Evolutionary conservation across 1,140 invertebrate species (phyloP).

Genomic region (Leptinotarsa lineolata): DNA sequence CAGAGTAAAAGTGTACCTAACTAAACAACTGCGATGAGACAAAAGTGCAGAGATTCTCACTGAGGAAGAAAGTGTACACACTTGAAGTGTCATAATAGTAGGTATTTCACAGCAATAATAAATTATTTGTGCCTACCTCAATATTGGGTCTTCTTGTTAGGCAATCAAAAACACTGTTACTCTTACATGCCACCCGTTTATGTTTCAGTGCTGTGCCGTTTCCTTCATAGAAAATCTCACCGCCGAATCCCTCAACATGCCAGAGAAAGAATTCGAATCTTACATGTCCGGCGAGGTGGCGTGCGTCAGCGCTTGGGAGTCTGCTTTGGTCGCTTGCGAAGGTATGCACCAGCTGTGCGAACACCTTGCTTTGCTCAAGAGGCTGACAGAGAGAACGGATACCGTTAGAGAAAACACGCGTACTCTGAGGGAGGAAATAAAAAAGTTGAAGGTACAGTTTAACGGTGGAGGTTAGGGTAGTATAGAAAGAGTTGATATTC

Average conservation of each 20-base stretch:
- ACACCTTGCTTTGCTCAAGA: conserved; percentile 69
- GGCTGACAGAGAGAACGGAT: conserved; percentile 65
- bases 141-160: too few species aligned
- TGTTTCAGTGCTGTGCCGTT: conserved; percentile 88
- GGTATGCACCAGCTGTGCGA: conserved; percentile 73
- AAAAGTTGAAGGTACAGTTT: conserved; percentile 64
- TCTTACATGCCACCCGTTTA: neutral
- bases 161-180: too few species aligned
- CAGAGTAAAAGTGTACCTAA: too few species aligned
- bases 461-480: neutral
- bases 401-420: conserved; percentile 63
- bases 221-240: conserved; percentile 97
- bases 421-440: conserved; percentile 68
- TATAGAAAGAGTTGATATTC: neutral
- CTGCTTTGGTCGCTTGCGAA: conserved; percentile 74
- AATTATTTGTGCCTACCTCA: too few species aligned
- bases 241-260: conserved; percentile 91
- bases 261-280: conserved; percentile 88
- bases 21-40: too few species aligned
- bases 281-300: conserved; percentile 92
- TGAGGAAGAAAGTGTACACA: too few species aligned
- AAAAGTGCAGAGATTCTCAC: too few species aligned
- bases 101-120: too few species aligned
- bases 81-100: too few species aligned
- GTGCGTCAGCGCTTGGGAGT: conserved; percentile 76